Percentiles rank a stretch among this genome's conserved stretches.
phyloP scores from a whole-genome alignment of 1,140 invertebrate species.

The Lasioglossum albipes region DNA sequence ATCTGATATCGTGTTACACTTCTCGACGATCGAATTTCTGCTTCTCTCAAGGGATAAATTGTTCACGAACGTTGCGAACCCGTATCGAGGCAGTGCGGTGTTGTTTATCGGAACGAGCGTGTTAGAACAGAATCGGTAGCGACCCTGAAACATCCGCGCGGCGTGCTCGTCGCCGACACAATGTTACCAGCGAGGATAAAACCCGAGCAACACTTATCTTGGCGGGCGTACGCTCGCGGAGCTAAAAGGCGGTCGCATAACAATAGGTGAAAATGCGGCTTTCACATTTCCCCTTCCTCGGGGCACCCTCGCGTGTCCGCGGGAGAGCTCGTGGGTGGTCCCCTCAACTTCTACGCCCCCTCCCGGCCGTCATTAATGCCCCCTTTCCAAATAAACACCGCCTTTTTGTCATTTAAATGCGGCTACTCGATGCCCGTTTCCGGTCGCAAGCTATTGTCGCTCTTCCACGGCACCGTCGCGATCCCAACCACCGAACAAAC shows the following conservation, averaged over 20 bases:
- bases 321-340: constrained; percentile 3
- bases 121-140: constrained; percentile 11
- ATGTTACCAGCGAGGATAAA: constrained; percentile 11
- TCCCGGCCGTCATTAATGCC: constrained; percentile 14
- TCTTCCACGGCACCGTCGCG: neutral
- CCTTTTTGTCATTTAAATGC: constrained; percentile 36
- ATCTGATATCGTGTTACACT: no score
- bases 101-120: neutral
- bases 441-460: constrained; percentile 15
- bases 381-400: constrained; percentile 40
- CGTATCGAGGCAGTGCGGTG: no score
- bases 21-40: no score
- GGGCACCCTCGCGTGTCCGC: neutral
- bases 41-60: no score
- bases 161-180: neutral
- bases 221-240: neutral
- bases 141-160: constrained; percentile 13
- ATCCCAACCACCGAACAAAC: neutral
- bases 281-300: constrained; percentile 31
- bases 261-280: constrained; percentile 45
- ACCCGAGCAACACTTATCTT: constrained; percentile 21
- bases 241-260: constrained; percentile 39
- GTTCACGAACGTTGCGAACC: no score
- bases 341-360: neutral
- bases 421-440: constrained; percentile 31